phyloP scores from a whole-genome alignment of 1,140 invertebrate genomes.

The Akabosia matsudoensis region DNA sequence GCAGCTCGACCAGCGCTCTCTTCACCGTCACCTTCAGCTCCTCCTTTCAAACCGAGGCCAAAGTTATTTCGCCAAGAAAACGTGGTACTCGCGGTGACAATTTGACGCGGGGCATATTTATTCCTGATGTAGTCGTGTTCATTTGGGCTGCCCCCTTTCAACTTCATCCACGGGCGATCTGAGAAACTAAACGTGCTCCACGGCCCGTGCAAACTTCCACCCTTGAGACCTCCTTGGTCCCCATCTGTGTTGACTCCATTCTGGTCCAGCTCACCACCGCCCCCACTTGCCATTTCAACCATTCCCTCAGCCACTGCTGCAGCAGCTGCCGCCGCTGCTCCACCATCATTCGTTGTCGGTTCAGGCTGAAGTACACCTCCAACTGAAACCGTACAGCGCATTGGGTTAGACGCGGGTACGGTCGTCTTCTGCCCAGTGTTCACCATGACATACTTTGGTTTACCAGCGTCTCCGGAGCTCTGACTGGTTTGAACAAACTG shows the following conservation, averaged over 20 bases:
- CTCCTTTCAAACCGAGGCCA: slow-evolving; percentile 32
- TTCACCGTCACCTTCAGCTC: not conserved
- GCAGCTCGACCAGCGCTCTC: not conserved
- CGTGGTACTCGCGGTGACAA: not conserved
- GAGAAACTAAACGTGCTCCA: not conserved
- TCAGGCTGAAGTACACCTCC: not conserved
- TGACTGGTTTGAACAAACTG: slow-evolving; percentile 4
- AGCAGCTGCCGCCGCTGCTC: slow-evolving; percentile 26
- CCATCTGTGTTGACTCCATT: not conserved
- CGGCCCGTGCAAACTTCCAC: not conserved
- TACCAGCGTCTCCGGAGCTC: not conserved
- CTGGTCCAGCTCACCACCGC: not conserved
- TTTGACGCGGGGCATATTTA: not conserved
- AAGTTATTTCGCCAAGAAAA: not conserved
- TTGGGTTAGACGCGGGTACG: not conserved
- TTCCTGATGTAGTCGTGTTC: not conserved
- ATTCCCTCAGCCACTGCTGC: slow-evolving; percentile 37
- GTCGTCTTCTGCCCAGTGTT: not conserved
- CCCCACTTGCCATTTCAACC: slow-evolving; percentile 32
- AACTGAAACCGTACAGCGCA: not conserved
- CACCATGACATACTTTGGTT: slow-evolving; percentile 27
- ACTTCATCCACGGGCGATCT: not conserved
- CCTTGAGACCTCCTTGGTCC: not conserved
- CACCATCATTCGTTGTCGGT: not conserved
- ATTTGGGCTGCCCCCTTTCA: not conserved